Evolutionary conservation across 1,140 invertebrate genomes (phyloP), one percentile per base, ranked within the genome.

Genomic region (Oedothorax gibbosus): DNA sequence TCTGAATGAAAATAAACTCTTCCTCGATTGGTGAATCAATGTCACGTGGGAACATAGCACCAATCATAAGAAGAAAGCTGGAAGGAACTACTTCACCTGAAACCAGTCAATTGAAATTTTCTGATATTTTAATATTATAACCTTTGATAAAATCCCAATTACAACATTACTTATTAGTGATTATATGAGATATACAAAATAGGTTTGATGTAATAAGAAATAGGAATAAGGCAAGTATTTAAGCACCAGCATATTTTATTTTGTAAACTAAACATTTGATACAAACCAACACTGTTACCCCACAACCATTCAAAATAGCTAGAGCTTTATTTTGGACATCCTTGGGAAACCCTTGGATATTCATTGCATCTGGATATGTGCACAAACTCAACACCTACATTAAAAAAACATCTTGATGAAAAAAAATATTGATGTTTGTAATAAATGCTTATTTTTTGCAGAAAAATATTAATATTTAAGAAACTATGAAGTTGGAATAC

Each of bases 241-340:
- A 35, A 35, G 35, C 35, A 35, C 1, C 5, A 35, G 35, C 35
- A 35, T 35, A 2, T 2, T 21, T 49, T 8, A 4, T 14, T 65
- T n/a, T 65, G 15, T 18, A 64, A 64, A 64, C 7, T 9, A 64
- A 18, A 11, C n/a, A 12, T 49, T 8, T 1, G 21, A 35, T 84
- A 88, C 87, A 75, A 86, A 90, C 92, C 96, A 66, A 96, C 93
- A 68, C 95, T 96, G 2, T 91, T 88, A 11, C 98, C 98, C 94
- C 93, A 89, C 98, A 99, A 0, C 93, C 94, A 0, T 90, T 90
- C 0, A 99, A 91, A 20, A 99, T 93, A 0, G 90, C 91, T 76
- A 90, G 90, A 0, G 97, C 97, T 64, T 95, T 93, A 77, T 93
- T 88, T 89, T 98, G 98, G 0, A 94, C 95, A 91, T 99, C 98